phyloP scores from a whole-genome alignment of 2,888 invertebrate species.

The Drosophila hawaiiensis region DNA sequence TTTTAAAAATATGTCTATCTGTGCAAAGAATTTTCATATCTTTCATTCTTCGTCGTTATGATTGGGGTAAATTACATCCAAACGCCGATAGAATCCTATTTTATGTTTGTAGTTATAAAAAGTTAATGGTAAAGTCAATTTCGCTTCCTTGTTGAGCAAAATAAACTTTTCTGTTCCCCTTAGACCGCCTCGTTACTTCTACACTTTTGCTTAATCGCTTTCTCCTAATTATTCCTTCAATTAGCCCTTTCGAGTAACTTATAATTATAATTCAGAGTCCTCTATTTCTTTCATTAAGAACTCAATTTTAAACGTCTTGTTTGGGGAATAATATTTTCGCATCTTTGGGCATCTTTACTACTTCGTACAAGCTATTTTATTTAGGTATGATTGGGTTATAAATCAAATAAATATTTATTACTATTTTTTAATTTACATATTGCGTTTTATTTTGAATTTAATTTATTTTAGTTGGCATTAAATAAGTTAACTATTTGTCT shows the following conservation, averaged over 20 bases:
- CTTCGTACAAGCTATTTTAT: accelerated
- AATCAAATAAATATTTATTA: background rate
- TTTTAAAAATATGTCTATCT: background rate
- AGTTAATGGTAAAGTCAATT: background rate
- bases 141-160: background rate
- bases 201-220: background rate
- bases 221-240: background rate
- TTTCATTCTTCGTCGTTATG: background rate
- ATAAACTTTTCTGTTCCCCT: background rate
- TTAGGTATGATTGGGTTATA: accelerated
- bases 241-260: background rate
- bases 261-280: background rate
- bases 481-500: background rate
- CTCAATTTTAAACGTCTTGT: background rate
- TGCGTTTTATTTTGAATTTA: background rate
- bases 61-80: background rate
- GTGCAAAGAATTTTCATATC: background rate
- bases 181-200: accelerated
- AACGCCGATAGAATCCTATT: background rate
- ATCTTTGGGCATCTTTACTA: background rate
- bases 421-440: background rate
- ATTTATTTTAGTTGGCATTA: background rate
- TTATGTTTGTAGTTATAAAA: background rate
- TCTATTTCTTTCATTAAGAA: background rate
- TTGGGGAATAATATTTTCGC: background rate